Evolutionary conservation across 2,113 vertebrate species (phyloP), one percentile per base, ranked within the genome.

Genomic region (Strix uralensis): DNA sequence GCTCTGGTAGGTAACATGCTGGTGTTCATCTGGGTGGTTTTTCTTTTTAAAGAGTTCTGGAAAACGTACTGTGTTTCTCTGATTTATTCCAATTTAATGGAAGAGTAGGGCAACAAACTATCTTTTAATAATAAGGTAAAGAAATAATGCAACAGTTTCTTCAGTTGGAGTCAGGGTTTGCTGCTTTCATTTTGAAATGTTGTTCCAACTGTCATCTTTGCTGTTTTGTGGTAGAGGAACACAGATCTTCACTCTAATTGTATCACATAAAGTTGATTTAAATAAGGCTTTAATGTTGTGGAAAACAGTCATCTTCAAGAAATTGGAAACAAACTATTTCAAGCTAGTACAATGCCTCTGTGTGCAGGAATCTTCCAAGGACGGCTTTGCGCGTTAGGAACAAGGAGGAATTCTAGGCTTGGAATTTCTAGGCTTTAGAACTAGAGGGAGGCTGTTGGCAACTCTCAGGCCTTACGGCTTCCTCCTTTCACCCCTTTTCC

Each of bases 1-100:
- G 99, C 99, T 42, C 97, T 99, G 90, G 99, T 99, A 97, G 97
- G 99, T 98, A 32, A 82, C 1, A 0, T 49, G 54, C 21, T 79
- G 54, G 32, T 81, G 8, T 69, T 90, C 34, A 2, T n/a, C 77
- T 81, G 61, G 8, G 44, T 71, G 40, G 8, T 84, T 54, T 25
- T 62, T 70, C 22, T 73, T 79, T 67, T 62, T 63, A 23, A 52
- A 75, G 46, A 67, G 20, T 61, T 88, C 46, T 81, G 22, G n/a
- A 58, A 91, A 89, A 61, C 29, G 17, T 38, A 14, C 0, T n/a
- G 5, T 86, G 12, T 80, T 95, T 70, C 42, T 87, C 38, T 78
- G 38, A 9, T 69, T 75, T 51, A 61, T 58, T 89, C 27, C 18
- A 20, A 8, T 46, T 54, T 46, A 66, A 62, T 58, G 42, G 78